These are phyloP conservation scores for Ophion obscuratus DNA, from an alignment of 2,888 invertebrate species.

Conservation along the genomic window DNA sequence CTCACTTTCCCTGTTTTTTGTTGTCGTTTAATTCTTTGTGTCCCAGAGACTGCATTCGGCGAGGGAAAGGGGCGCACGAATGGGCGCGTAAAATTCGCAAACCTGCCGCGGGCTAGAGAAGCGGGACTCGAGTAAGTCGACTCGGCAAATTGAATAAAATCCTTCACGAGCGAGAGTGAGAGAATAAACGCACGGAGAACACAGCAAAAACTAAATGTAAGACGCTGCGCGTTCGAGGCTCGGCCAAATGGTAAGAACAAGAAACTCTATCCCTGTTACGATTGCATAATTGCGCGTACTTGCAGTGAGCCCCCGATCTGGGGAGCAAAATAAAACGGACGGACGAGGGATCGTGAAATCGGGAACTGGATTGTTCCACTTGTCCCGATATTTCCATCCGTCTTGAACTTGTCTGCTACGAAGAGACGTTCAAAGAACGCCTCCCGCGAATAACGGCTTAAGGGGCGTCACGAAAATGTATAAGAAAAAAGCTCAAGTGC, in stretches of 20 bases:
- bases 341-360: too few relatives aligned
- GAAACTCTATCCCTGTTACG: slow-evolving; percentile 29
- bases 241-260: slow-evolving; percentile 11
- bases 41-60: slow-evolving; percentile 27
- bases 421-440: too few relatives aligned
- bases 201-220: slow-evolving; percentile 33
- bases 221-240: background rate
- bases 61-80: background rate
- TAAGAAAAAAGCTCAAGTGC: too few relatives aligned
- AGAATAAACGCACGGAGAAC: slow-evolving; percentile 33
- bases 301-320: too few relatives aligned
- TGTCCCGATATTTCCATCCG: too few relatives aligned
- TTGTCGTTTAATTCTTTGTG: background rate
- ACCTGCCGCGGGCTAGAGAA: slow-evolving; percentile 32
- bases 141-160: slow-evolving; percentile 62
- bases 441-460: too few relatives aligned
- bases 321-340: too few relatives aligned
- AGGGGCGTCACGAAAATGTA: too few relatives aligned
- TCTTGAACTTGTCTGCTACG: too few relatives aligned
- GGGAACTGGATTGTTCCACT: too few relatives aligned
- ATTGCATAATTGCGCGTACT: too few relatives aligned
- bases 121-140: slow-evolving; percentile 18
- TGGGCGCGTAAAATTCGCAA: slow-evolving; percentile 10
- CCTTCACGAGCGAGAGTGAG: slow-evolving; percentile 47
- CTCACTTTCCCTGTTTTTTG: background rate